Conservation (phyloP, 92 coral and sea anemone species). For the Galaxea fascicularis region DNA sequence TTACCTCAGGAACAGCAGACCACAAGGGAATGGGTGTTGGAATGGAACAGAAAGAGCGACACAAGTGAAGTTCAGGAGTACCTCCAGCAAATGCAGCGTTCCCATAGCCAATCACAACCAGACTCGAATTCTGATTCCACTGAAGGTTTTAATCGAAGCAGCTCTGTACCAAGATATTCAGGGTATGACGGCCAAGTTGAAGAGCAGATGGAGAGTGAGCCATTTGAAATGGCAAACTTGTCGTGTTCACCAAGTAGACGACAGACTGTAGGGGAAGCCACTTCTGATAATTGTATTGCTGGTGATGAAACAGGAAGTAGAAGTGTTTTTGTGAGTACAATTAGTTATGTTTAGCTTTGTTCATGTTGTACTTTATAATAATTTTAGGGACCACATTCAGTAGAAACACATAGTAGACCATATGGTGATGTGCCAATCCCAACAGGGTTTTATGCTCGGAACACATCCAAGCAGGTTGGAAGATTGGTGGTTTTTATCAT, state of each 20-base stretch:
- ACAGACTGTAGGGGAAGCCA: constrained; percentile 82
- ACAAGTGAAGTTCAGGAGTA: constrained; percentile 61
- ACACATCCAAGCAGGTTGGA: no score
- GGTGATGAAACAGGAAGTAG: constrained; percentile 45
- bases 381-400: no score
- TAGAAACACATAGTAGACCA: not conserved
- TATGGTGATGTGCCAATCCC: not conserved
- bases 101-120: constrained; percentile 74
- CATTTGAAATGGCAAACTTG: constrained; percentile 53
- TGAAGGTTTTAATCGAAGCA: constrained; percentile 73
- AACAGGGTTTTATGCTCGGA: no score
- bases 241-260: constrained; percentile 56
- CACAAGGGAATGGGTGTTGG: constrained; percentile 89
- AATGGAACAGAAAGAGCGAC: constrained; percentile 89
- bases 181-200: constrained; percentile 66
- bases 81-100: constrained; percentile 58
- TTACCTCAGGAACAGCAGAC: constrained; percentile 84
- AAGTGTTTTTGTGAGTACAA: constrained; percentile 75
- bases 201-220: constrained; percentile 87
- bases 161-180: constrained; percentile 69
- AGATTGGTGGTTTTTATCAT: no score
- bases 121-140: constrained; percentile 71
- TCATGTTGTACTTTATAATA: not conserved
- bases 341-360: no score
- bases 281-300: constrained; percentile 66